phyloP scores from a whole-genome alignment of 2,113 vertebrate species.

The Tor tambroides region DNA sequence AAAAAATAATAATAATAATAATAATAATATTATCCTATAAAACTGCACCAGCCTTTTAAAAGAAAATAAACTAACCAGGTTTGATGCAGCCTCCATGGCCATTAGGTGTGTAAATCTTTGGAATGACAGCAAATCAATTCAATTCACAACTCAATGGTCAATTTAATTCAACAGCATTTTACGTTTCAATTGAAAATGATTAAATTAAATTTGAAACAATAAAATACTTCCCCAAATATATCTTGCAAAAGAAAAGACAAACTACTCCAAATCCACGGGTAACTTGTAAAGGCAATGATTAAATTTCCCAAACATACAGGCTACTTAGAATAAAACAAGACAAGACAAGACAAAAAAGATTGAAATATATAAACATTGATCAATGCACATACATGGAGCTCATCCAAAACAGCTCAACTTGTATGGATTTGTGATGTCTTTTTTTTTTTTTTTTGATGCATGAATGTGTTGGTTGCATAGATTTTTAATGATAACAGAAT shows the following conservation, averaged over 20 bases:
- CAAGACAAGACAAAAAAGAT: not conserved
- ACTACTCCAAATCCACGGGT: too few species aligned
- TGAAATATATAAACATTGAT: not conserved
- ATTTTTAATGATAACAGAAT: not conserved
- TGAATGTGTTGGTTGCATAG: not conserved
- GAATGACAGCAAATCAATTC: not conserved
- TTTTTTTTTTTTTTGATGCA: not conserved
- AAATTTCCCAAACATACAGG: not conserved
- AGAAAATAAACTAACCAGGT: not conserved
- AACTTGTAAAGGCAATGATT: too few species aligned
- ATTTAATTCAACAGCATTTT: not conserved
- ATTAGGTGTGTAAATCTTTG: not conserved
- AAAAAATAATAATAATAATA: too few species aligned
- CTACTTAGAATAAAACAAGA: too few species aligned
- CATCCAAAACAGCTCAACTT: not conserved
- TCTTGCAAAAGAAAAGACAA: too few species aligned
- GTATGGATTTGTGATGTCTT: not conserved
- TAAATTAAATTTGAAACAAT: not conserved
- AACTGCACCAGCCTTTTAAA: not conserved
- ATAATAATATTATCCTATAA: not conserved
- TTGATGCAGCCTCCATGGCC: too few species aligned
- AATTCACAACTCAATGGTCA: not conserved
- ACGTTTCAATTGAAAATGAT: not conserved
- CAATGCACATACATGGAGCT: not conserved
- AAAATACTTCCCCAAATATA: not conserved